phyloP scores from a whole-genome alignment of 2,797 vertebrate species.

The Microcaecilia unicolor region DNA sequence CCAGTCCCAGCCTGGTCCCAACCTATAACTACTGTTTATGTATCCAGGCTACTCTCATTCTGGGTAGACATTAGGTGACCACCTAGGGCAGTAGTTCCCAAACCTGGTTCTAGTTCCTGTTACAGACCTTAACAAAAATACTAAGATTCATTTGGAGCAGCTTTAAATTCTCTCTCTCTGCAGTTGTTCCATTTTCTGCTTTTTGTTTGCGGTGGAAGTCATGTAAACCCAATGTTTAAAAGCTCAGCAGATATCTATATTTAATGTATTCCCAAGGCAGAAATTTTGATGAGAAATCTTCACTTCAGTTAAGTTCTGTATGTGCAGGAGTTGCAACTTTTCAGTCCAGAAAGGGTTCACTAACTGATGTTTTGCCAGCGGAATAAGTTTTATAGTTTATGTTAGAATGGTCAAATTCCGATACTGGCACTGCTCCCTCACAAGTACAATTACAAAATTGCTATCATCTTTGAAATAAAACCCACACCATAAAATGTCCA shows the following conservation, averaged over 20 bases:
- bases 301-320: constrained; percentile 5
- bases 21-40: no score
- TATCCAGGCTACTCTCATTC: no score
- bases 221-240: no score
- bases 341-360: constrained; percentile 20
- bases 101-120: no score
- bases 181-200: no score
- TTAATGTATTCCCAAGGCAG: constrained; percentile 1
- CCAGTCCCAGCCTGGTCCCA: no score
- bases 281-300: constrained; percentile 4
- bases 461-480: constrained; percentile 67
- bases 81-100: no score
- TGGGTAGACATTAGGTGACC: no score
- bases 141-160: no score
- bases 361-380: constrained; percentile 8
- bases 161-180: no score
- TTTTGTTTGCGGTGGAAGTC: background rate
- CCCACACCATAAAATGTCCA: no score
- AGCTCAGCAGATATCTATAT: background rate
- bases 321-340: constrained; percentile 19
- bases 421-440: constrained; percentile 23
- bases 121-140: no score
- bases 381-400: constrained; percentile 27
- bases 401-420: constrained; percentile 21
- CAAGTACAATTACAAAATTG: constrained; percentile 49